phyloP scores from a whole-genome alignment of 2,797 vertebrate species.

The Sebastes diploproa region DNA sequence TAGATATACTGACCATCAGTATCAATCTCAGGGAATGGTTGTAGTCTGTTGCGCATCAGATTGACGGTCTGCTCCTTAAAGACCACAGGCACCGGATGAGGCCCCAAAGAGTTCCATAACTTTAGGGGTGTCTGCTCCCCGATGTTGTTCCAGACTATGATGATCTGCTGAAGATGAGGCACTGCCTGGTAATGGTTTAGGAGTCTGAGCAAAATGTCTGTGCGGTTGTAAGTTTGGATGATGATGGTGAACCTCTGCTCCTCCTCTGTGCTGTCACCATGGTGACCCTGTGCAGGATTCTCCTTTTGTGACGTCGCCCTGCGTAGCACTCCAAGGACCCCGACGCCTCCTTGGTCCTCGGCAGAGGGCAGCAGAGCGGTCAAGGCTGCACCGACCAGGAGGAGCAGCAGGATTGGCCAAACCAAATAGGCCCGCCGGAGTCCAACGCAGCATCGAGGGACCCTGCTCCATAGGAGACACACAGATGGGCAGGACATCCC shows the following conservation, averaged over 20 bases:
- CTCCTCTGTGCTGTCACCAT: conserved; percentile 11
- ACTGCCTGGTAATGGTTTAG: conserved; percentile 95
- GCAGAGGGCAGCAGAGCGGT: conserved; percentile 74
- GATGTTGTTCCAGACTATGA: conserved; percentile 96
- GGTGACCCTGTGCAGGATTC: neutral
- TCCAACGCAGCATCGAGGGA: conserved; percentile 40
- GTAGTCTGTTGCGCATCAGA: conserved; percentile 92
- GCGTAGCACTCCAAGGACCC: conserved; percentile 64
- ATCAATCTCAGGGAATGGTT: conserved; percentile 88
- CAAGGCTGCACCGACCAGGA: conserved; percentile 74
- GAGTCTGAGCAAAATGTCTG: conserved; percentile 91
- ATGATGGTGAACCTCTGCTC: conserved; percentile 88
- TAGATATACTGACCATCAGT: conserved; percentile 85
- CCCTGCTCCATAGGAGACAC: conserved; percentile 39
- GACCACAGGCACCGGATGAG: conserved; percentile 90
- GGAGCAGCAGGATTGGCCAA: conserved; percentile 72
- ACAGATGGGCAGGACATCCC: neutral
- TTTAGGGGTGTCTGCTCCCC: conserved; percentile 86
- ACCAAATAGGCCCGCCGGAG: conserved; percentile 53
- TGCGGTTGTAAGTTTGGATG: conserved; percentile 96
- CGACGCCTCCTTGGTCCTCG: conserved; percentile 49
- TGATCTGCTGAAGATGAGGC: conserved; percentile 87
- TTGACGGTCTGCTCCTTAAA: conserved; percentile 91
- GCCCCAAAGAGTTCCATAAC: conserved; percentile 89
- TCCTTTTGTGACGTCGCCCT: conserved; percentile 10